Percentiles rank a stretch among this genome's conserved stretches.
These are phyloP conservation scores for Frankliniella fusca DNA, from an alignment of 2,888 invertebrate genomes.

Conservation along the genomic window DNA sequence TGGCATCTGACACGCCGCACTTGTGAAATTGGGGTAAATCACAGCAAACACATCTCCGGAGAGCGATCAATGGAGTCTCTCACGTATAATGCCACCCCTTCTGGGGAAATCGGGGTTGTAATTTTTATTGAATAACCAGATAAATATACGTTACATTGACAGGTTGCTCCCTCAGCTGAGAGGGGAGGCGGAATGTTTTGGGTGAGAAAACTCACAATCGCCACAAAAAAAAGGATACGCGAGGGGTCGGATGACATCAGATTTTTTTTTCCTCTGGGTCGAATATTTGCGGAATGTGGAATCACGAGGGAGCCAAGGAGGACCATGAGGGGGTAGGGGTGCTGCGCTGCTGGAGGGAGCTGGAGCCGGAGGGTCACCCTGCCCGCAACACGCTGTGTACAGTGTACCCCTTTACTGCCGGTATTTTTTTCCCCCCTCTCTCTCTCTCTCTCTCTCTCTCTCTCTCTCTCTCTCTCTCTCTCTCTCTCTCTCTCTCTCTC, in stretches of 20 bases:
- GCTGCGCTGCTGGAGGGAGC: not conserved
- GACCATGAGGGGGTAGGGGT: not conserved
- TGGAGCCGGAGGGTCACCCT: not conserved
- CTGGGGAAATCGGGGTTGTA: constrained; percentile 24
- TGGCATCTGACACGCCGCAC: not conserved
- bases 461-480: too few species aligned
- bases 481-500: too few species aligned
- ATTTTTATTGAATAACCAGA: constrained; percentile 27
- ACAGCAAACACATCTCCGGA: constrained; percentile 13
- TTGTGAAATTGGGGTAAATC: constrained; percentile 25
- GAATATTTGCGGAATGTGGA: constrained; percentile 26
- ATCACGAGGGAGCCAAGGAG: not conserved
- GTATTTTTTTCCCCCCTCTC: not conserved
- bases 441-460: not conserved
- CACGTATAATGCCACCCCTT: not conserved
- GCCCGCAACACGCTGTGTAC: not conserved
- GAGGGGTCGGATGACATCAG: constrained; percentile 3
- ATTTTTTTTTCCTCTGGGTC: not conserved
- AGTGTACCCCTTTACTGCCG: not conserved
- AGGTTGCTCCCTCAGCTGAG: constrained; percentile 1
- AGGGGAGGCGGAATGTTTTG: constrained; percentile 23
- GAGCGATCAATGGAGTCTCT: not conserved
- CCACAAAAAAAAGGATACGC: not conserved
- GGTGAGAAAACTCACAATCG: constrained; percentile 24
- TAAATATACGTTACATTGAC: constrained; percentile 17